A percentile compares a stretch with the other conserved stretches of the same genome.
These are phyloP conservation scores for Sphinx pinastri DNA, from an alignment of 2,888 invertebrate genomes.

Conservation along the genomic window DNA sequence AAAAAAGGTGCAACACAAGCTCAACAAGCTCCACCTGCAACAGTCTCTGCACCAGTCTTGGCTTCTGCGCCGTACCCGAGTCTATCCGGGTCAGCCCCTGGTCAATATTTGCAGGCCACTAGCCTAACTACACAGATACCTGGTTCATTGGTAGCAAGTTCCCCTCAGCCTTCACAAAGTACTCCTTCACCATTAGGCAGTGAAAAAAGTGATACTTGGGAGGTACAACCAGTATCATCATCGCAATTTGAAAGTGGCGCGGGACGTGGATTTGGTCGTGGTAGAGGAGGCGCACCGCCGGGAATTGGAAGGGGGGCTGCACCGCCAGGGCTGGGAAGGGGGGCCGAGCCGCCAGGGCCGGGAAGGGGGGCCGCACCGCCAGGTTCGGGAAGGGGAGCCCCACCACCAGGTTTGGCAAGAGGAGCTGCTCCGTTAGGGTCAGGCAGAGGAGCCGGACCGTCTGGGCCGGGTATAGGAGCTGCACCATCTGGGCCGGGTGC, in stretches of 20 bases:
- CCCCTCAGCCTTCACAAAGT: too few species aligned
- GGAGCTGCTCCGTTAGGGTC: neutral
- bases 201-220: too few species aligned
- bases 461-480: neutral
- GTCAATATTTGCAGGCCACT: neutral
- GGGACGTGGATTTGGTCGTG: too few species aligned
- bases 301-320: too few species aligned
- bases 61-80: neutral
- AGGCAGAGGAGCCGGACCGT: neutral
- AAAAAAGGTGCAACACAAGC: constrained; percentile 1
- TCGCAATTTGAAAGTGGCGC: too few species aligned
- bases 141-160: neutral
- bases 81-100: neutral
- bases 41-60: neutral
- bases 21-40: neutral
- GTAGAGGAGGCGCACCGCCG: too few species aligned
- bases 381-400: neutral
- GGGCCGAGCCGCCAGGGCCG: neutral
- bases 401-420: neutral
- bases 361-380: neutral
- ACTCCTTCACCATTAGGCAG: too few species aligned
- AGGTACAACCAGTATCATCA: too few species aligned
- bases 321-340: neutral
- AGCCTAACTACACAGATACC: neutral
- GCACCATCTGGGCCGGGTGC: neutral